Evolutionary conservation across 2,888 invertebrate species (phyloP), one percentile per base, ranked within the genome.

Genomic region (Troides helena): DNA sequence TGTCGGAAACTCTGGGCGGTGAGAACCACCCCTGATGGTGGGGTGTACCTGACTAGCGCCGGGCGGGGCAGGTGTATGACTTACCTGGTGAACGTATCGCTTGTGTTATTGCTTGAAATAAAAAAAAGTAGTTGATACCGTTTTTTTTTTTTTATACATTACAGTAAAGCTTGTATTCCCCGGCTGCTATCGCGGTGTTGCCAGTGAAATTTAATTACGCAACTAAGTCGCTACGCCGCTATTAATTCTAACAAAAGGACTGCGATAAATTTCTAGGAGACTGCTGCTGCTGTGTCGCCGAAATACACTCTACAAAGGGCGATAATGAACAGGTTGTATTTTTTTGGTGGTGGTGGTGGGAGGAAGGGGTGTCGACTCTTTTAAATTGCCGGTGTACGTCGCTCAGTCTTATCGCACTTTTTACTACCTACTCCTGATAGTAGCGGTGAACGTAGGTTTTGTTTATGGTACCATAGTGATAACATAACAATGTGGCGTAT

Each of bases 161-260:
- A 36, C 53, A 23, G 46, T 62, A 62, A 43, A 62, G 36, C 30
- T 58, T 23, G 57, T 67, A 61, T 8, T n/a, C 23, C 25, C 43
- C 62, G 12, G 36, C 46, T 62, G 57, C 46, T 58, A 62, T 46
- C 30, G 68, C 62, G 56, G 68, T 69, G 64, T 69, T 64, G 56
- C 68, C 68, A 61, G 64, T n/a, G 65, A 69, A 69, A 65, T 69
- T 69, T 65, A 69, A 69, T 69, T 65, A 69, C 61, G 69, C 69
- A 65, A 61, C 69, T 65, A 65, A 62, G 65, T 65, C 61, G 43
- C 64, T 39, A 25, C 43, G 46, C 23, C 21, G 65, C 18, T 65
- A 57, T 68, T 68, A 59, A 64, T 63, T 68, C 58, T 68, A 68
- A 68, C 68, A 68, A 68, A 68, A 64, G 68, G 63, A 68, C 68